A percentile compares a stretch with the other conserved stretches of the same genome.
Conservation (phyloP, 2,797 vertebrate genomes). For the Allobates femoralis region DNA sequence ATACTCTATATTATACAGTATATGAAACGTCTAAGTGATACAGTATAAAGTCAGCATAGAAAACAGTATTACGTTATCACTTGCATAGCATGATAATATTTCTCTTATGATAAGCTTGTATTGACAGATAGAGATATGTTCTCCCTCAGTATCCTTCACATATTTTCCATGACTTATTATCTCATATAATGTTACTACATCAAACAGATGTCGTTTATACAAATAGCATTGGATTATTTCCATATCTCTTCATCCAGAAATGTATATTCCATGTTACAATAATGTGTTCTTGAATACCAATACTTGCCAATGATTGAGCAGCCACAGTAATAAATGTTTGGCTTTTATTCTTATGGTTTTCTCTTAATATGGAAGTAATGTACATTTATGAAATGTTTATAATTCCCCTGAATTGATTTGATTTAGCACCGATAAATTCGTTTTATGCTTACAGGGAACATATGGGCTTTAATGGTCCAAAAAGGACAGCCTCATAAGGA, state of each 20-base stretch:
- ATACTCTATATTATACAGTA: too few species aligned
- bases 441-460: not conserved
- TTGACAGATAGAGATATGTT: slow-evolving; percentile 39
- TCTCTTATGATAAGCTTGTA: slow-evolving; percentile 30
- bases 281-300: slow-evolving; percentile 4
- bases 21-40: too few species aligned
- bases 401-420: not conserved
- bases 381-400: not conserved
- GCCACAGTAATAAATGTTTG: not conserved
- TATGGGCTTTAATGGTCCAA: not conserved
- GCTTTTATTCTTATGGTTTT: not conserved
- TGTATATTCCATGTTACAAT: not conserved
- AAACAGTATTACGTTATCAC: not conserved
- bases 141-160: slow-evolving; percentile 35
- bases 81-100: not conserved
- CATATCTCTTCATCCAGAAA: slow-evolving; percentile 5
- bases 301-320: not conserved
- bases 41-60: not conserved
- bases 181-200: slow-evolving; percentile 53
- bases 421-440: not conserved
- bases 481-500: not conserved
- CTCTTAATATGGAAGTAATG: not conserved
- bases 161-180: slow-evolving; percentile 44
- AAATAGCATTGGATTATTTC: slow-evolving; percentile 31
- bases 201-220: slow-evolving; percentile 36